A percentile compares a stretch with the other conserved stretches of the same genome.
Conservation (phyloP, 1,140 invertebrate genomes). For the Laupala kohalensis region DNA sequence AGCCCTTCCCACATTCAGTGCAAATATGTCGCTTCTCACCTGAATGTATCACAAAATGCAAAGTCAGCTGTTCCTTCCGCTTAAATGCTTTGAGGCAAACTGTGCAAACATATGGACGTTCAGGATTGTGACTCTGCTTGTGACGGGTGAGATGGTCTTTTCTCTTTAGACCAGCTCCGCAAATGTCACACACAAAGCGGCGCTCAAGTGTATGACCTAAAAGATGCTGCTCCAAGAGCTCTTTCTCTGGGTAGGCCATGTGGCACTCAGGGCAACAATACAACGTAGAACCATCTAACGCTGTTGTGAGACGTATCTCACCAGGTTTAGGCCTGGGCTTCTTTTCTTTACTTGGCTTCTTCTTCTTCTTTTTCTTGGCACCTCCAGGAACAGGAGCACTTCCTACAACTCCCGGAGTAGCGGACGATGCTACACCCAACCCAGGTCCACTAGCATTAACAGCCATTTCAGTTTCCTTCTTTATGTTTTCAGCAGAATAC, state of each 20-base stretch:
- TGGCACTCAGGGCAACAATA: conserved; percentile 79
- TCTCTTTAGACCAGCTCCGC: conserved; percentile 66
- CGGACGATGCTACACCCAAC: conserved; percentile 36
- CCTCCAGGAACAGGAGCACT: conserved; percentile 22
- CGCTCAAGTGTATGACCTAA: conserved; percentile 67
- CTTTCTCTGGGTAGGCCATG: conserved; percentile 70
- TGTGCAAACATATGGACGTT: conserved; percentile 38
- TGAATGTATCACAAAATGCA: conserved; percentile 39
- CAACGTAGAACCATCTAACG: conserved; percentile 64
- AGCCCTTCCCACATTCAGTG: conserved; percentile 42
- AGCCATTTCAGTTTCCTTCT: conserved; percentile 40
- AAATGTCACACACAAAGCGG: conserved; percentile 72
- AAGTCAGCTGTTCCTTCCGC: conserved; percentile 38
- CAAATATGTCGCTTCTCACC: conserved; percentile 40
- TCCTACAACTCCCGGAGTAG: conserved; percentile 23
- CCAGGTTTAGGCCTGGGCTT: conserved; percentile 68
- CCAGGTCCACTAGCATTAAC: conserved; percentile 19
- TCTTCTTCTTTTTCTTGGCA: conserved; percentile 71
- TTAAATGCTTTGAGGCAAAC: conserved; percentile 28
- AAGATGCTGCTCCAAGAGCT: conserved; percentile 64
- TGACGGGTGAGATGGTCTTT: conserved; percentile 70
- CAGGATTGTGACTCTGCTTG: conserved; percentile 68
- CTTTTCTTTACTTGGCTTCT: conserved; percentile 63
- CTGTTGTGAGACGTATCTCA: conserved; percentile 66
- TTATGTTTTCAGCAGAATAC: conserved; percentile 64